Evolutionary conservation across 2,797 vertebrate genomes (phyloP).

Genomic region (Hypotaenidia okinawae): DNA sequence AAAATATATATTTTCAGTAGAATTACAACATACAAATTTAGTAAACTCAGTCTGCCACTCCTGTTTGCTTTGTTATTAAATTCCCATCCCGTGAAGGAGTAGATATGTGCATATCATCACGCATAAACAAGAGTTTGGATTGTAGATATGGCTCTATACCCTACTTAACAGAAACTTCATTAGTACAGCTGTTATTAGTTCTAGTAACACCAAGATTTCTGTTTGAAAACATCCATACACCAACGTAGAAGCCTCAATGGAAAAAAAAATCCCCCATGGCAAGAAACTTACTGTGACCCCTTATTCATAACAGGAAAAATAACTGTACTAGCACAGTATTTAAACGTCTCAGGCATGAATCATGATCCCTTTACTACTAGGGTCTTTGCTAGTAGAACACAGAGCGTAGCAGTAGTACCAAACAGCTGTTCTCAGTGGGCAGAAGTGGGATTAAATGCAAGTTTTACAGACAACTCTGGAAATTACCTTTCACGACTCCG

Average conservation of each 20-base stretch:
- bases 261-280: background rate
- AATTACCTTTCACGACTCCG: background rate
- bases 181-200: background rate
- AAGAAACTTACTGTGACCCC: background rate
- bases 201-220: background rate
- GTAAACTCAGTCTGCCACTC: background rate
- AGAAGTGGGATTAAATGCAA: background rate
- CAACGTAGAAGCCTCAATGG: background rate
- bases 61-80: background rate
- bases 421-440: background rate
- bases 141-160: background rate
- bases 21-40: background rate
- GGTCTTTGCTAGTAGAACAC: background rate
- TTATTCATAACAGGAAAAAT: background rate
- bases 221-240: background rate
- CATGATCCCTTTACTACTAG: background rate
- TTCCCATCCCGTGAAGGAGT: background rate
- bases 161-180: background rate
- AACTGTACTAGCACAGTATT: background rate
- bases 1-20: background rate
- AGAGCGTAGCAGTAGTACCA: background rate
- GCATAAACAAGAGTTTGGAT: background rate
- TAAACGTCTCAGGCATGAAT: background rate
- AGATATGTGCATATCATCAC: fast-evolving
- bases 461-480: background rate